phyloP scores from a whole-genome alignment of 2,797 vertebrate species.

The Brachymystax lenok region DNA sequence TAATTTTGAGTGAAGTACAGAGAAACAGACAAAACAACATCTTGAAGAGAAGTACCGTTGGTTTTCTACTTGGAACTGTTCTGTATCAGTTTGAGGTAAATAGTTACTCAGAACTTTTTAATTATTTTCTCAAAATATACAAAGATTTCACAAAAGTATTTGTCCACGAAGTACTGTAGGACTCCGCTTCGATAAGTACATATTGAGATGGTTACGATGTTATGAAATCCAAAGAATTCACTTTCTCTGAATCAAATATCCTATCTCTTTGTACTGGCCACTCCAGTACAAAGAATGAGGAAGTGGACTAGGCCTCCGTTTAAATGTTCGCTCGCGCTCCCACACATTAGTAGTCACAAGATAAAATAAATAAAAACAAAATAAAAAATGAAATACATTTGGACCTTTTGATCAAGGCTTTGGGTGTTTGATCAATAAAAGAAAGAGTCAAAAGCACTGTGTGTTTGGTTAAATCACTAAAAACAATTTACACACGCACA shows the following conservation, averaged over 20 bases:
- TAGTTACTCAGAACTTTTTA: background rate
- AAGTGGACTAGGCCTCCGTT: background rate
- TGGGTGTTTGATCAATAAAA: background rate
- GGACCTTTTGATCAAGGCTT: background rate
- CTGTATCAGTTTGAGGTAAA: background rate
- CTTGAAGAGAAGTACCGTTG: background rate
- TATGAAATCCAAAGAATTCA: background rate
- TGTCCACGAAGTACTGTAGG: background rate
- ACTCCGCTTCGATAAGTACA: background rate
- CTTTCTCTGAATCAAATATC: constrained; percentile 6
- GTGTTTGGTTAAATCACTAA: background rate
- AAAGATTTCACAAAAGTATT: background rate
- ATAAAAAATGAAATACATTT: background rate
- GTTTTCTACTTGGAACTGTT: background rate
- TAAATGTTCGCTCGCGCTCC: background rate
- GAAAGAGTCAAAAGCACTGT: background rate
- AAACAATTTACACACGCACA: background rate
- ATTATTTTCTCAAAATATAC: background rate
- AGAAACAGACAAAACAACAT: background rate
- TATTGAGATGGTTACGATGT: background rate
- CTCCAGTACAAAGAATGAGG: background rate
- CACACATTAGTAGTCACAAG: background rate
- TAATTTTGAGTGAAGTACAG: background rate
- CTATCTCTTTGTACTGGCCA: background rate
- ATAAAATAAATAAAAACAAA: background rate